phyloP scores from a whole-genome alignment of 2,888 invertebrate genomes.

The Leucoma salicis region DNA sequence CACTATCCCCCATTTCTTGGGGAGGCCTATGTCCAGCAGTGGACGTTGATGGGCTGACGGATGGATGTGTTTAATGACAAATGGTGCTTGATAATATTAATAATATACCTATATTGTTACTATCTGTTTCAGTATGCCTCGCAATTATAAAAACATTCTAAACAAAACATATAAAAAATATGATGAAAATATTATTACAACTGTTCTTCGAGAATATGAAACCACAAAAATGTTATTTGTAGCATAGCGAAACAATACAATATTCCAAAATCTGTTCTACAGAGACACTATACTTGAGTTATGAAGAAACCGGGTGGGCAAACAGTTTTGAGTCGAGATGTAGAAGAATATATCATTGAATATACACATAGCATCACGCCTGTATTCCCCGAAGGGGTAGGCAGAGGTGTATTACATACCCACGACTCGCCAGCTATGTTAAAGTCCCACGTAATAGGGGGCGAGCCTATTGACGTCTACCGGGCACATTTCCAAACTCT shows the following conservation, averaged over 20 bases:
- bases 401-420: too few species aligned
- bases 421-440: too few species aligned
- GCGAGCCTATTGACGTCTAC: too few species aligned
- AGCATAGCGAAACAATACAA: background rate
- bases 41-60: too few species aligned
- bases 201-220: constrained; percentile 1
- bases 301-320: constrained; percentile 8
- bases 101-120: background rate
- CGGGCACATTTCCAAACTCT: too few species aligned
- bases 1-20: too few species aligned
- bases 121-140: constrained; percentile 2
- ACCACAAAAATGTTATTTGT: background rate
- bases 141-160: background rate
- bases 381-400: too few species aligned
- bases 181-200: constrained; percentile 1
- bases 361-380: too few species aligned
- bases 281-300: constrained; percentile 1
- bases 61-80: background rate
- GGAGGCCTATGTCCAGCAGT: too few species aligned
- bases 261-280: constrained; percentile 6
- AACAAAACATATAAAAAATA: constrained; percentile 1
- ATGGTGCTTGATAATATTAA: background rate
- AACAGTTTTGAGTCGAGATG: background rate
- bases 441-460: too few species aligned
- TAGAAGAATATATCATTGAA: constrained; percentile 1